Base-by-base conservation (phyloP, 1,140 invertebrate species). In the Diorhabda carinulata region DNA sequence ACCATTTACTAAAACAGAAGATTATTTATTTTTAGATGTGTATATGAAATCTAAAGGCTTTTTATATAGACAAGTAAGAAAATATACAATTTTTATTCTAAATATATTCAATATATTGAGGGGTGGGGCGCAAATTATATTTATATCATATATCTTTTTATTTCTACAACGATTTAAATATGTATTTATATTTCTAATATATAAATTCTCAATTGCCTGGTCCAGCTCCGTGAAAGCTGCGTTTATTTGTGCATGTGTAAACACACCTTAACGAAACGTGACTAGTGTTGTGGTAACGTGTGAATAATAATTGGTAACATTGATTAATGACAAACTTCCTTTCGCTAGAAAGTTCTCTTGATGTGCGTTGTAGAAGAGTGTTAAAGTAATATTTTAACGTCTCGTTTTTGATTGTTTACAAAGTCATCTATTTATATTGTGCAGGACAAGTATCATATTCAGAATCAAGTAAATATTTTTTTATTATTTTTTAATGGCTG, bases 1-100 rank as follows among this genome's bases (percentile, higher is more conserved):
- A 41, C 44, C 70, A 70, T 62, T 72, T 74, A 67, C 72, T 70
- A 59, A 61, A 62, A 59, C 56, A n/a, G 69, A 87, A 73, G 79
- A 88, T 73, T 91, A 87, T 67, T 64, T 62, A 65, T 73, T 72
- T 76, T 91, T 86, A 83, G 84, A 91, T 74, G 81, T 93, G 56
- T 82, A 83, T 67, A 83, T 88, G 8, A 85, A 83, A 69, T 84
- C 85, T 42, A 83, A 76, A 76, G 84, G 86, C n/a, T 93, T 92
- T 83, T 81, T 92, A 10, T 89, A 92, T 76, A 91, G 89, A 75
- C 90, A 92, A 83, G 89, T 90, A 80, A 75, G 72, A 72, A n/a
- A 45, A 4, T 7, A 25, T 5, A 60, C 5, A 61, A 43, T 61
- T 56, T 56, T 25, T 25, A 25, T 25, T 25, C 25, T 25, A 25